These are phyloP conservation scores for Chymomyza costata DNA, from an alignment of 1,140 invertebrate genomes.

Conservation along the genomic window DNA sequence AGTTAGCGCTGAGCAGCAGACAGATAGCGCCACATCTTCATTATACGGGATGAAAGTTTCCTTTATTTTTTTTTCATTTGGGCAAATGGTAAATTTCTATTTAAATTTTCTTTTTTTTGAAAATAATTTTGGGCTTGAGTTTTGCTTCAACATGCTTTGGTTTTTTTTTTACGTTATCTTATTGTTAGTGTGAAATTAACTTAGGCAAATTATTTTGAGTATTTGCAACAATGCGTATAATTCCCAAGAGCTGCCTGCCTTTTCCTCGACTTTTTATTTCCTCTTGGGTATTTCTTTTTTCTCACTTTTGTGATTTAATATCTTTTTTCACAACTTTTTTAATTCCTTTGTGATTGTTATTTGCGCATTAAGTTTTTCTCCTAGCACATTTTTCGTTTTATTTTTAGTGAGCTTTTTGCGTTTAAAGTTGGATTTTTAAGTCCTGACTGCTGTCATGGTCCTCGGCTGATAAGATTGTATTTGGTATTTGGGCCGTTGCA, in stretches of 20 bases:
- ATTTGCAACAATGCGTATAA: conserved; percentile 31
- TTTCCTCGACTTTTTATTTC: conserved; percentile 18
- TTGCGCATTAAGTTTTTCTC: conserved; percentile 31
- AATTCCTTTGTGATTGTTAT: conserved; percentile 47
- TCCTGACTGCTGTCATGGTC: conserved; percentile 1
- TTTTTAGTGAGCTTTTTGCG: neutral
- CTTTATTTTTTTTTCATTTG: no score
- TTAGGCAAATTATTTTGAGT: conserved; percentile 31
- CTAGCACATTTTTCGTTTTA: conserved; percentile 3
- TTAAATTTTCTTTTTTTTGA: no score
- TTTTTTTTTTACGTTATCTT: neutral
- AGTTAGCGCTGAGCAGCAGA: neutral
- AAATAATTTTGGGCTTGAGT: no score
- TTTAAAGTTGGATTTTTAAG: conserved; percentile 8
- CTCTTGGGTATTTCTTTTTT: conserved; percentile 4
- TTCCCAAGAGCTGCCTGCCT: conserved; percentile 20
- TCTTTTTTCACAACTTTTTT: conserved; percentile 32
- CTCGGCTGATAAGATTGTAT: neutral
- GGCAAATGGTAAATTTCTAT: no score
- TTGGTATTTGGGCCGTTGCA: neutral
- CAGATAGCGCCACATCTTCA: neutral
- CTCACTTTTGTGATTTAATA: conserved; percentile 34
- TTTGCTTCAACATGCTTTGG: no score
- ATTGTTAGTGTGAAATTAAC: conserved; percentile 21
- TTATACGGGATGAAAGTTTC: neutral